Percentiles rank a stretch among this genome's conserved stretches.
Evolutionary conservation across 2,113 vertebrate genomes (phyloP).

Genomic region (Alouatta palliata): DNA sequence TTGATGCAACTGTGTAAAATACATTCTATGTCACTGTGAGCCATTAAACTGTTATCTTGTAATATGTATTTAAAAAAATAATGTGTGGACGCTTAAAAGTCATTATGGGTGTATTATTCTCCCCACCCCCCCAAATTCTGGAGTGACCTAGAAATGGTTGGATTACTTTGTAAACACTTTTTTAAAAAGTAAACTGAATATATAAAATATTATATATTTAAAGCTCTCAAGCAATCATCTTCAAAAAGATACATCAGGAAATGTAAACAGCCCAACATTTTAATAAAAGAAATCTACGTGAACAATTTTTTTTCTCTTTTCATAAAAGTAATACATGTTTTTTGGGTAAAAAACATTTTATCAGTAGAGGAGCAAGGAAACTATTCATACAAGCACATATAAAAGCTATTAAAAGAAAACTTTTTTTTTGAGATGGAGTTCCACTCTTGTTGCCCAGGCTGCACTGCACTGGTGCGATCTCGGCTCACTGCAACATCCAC

Average conservation of each 20-base stretch:
- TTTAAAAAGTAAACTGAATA: neutral
- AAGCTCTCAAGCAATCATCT: neutral
- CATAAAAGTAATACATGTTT: neutral
- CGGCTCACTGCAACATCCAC: neutral
- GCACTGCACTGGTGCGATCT: neutral
- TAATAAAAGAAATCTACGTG: neutral
- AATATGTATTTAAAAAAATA: slow-evolving; percentile 35
- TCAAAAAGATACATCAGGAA: neutral
- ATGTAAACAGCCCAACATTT: neutral
- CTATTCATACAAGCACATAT: neutral
- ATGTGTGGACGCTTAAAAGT: neutral
- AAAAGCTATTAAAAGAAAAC: slow-evolving; percentile 13
- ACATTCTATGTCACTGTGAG: neutral
- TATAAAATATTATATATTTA: neutral
- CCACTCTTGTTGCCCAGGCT: too few relatives aligned
- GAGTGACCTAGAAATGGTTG: neutral
- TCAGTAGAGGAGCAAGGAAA: neutral
- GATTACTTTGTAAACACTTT: neutral
- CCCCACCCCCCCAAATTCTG: neutral
- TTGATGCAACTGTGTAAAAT: neutral
- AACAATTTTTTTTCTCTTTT: neutral
- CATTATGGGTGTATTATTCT: neutral
- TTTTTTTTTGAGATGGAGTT: neutral
- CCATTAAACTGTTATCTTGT: neutral
- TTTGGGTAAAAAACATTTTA: neutral